Base-by-base conservation (phyloP, 2,888 invertebrate genomes). In the Mellilla xanthometata region DNA sequence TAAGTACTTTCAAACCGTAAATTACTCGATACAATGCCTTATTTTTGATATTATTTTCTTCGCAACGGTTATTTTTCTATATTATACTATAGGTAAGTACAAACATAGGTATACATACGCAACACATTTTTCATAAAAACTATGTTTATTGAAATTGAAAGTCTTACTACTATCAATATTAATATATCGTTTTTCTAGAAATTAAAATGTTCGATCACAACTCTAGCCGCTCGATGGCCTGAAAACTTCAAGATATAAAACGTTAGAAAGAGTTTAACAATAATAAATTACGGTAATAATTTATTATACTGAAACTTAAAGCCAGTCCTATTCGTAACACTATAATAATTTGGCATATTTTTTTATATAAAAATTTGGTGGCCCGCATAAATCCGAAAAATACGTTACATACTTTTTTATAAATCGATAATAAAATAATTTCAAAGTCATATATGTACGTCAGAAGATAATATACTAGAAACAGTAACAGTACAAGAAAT, bases 321-420 rank as follows among this genome's bases (percentile, higher is more conserved):
- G 63, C 60, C 62, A 64, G 58, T 63, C 60, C 62, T 61, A 65
- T 53, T 60, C 49, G 58, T 62, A 63, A 54, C 58, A 54, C 58
- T 62, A 62, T 62, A 66, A 72, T 75, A 75, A 78, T 80, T 81
- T 80, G 78, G 79, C 79, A 76, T 72, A 69, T 63, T 68, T 61
- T 60, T 69, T 61, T 60, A 60, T 75, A 74, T 75, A 64, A 76
- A 81, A 76, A 76, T 61, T 41, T 61, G 63, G 68, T 76, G 73
- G 71, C 72, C 74, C 69, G 56, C 68, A 45, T 39, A 62, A 56
- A 72, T 64, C 66, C 68, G 65, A 72, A 76, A n/a, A 76, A 76
- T 77, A 73, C 68, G 69, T 65, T 58, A 60, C 58, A 64, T 24
- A n/a, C 60, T 62, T 57, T 58, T 62, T 60, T 60, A 68, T 62